Base-by-base conservation (phyloP, 2,797 vertebrate genomes). In the Enteromius argenteus region DNA sequence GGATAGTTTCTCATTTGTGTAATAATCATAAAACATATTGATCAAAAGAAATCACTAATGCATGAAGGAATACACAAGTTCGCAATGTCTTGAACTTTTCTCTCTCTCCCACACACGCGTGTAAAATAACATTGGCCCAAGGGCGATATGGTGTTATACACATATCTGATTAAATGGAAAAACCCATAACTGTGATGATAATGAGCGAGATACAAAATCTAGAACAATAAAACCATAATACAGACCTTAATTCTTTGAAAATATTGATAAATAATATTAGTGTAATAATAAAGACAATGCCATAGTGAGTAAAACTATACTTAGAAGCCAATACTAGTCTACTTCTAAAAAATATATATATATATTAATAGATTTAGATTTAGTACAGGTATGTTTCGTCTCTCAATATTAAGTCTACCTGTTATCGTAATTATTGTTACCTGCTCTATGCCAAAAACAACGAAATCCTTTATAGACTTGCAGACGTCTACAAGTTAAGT, bases 241-340 rank as follows among this genome's bases (percentile, higher is more conserved):
- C 83, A 83, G 80, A 89, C 88, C 88, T 90, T 89, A 80, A 87
- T 88, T 87, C 86, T 62, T 91, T 94, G 90, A 72, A 82, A 93
- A 91, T 89, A 90, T 86, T 56, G n/a, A 58, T n/a, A 19, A 11
- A 27, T 3, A 37, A 6, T 42, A 11, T 42, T 19, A 19, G 14
- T 10, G 4, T 11, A 27, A 19, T 37, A 13, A 19, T 19, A 77
- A 60, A 68, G 49, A 23, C 21, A 23, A 44, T 6, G 23, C 66
- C 11, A 42, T 21, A 68, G 11, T 23, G 35, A 39, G 19, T 32
- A 39, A 67, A 68, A 39, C 17, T 23, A 44, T 44, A 32, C 2
- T 32, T 64, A 23, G 13, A 69, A 71, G 39, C n/a, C 5, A 69
- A 42, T 11, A 3, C 4, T 14, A 64, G 13, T 3, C 27, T 27